phyloP scores from a whole-genome alignment of 2,797 vertebrate species.

The Urophycis tenuis region DNA sequence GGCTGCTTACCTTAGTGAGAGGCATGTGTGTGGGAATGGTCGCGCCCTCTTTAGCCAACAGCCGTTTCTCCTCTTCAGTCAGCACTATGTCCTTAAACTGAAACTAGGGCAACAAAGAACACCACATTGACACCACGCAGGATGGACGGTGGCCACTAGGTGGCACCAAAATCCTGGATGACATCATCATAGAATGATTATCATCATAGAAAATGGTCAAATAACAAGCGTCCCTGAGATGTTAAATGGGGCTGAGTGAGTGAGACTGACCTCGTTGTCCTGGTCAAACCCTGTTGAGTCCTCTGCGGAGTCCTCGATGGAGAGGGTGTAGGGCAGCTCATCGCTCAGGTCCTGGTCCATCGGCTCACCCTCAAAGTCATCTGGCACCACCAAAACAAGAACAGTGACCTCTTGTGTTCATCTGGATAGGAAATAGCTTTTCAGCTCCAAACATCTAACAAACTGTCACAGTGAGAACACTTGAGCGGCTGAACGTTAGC shows the following conservation, averaged over 20 bases:
- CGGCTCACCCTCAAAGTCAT: conserved; percentile 64
- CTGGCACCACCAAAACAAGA: conserved; percentile 41
- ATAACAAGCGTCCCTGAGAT: not conserved
- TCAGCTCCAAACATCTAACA: not conserved
- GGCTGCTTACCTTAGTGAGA: conserved; percentile 78
- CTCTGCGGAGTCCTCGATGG: conserved; percentile 62
- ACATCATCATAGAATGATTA: not conserved
- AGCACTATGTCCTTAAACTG: conserved; percentile 73
- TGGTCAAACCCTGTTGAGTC: conserved; percentile 26
- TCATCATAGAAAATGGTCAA: not conserved
- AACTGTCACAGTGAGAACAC: not conserved
- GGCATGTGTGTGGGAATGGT: conserved; percentile 74
- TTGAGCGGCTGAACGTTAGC: not conserved
- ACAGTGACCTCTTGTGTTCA: not conserved
- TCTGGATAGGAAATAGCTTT: not conserved
- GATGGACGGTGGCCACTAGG: conserved; percentile 1
- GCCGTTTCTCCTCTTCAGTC: conserved; percentile 80
- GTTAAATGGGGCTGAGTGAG: not conserved
- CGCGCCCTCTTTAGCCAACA: conserved; percentile 80
- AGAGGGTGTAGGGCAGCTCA: conserved; percentile 67
- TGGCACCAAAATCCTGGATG: not conserved
- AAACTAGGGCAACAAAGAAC: conserved; percentile 55
- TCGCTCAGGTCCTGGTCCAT: conserved; percentile 59
- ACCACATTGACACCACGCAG: not conserved
- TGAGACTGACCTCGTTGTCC: conserved; percentile 54